A percentile compares a stretch with the other conserved stretches of the same genome.
phyloP scores from a whole-genome alignment of 2,797 vertebrate genomes.

The Aulostomus chinensis region DNA sequence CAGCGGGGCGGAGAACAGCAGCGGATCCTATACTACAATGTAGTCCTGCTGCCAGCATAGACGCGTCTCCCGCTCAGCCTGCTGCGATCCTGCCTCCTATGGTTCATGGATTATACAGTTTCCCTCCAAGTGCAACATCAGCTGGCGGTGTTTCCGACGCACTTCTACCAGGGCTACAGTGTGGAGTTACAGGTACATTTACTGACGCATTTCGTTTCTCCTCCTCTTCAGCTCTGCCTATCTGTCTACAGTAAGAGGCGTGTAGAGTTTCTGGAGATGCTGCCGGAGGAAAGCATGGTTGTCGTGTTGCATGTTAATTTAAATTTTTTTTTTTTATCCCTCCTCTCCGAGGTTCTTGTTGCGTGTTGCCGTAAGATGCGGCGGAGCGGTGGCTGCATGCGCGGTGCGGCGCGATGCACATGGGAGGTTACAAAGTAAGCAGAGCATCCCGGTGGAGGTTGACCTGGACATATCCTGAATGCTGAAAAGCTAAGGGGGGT shows the following conservation, averaged over 20 bases:
- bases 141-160: slow-evolving; percentile 75
- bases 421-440: slow-evolving; percentile 18
- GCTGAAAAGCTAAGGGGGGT: neutral
- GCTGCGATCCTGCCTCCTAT: slow-evolving; percentile 37
- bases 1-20: slow-evolving; percentile 70
- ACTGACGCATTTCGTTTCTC: neutral
- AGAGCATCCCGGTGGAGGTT: slow-evolving; percentile 4
- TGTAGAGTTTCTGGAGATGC: slow-evolving; percentile 35
- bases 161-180: slow-evolving; percentile 75
- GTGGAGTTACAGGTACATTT: slow-evolving; percentile 82
- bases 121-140: slow-evolving; percentile 82
- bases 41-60: slow-evolving; percentile 59
- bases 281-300: slow-evolving; percentile 20
- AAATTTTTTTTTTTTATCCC: too few relatives aligned
- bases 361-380: slow-evolving; percentile 15
- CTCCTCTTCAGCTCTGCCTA: neutral
- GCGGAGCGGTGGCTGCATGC: slow-evolving; percentile 1
- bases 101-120: slow-evolving; percentile 82
- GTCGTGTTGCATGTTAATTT: slow-evolving; percentile 56
- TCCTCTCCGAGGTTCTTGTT: slow-evolving; percentile 29
- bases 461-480: slow-evolving; percentile 1
- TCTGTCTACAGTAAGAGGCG: neutral
- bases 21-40: slow-evolving; percentile 64
- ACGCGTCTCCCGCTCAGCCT: slow-evolving; percentile 53
- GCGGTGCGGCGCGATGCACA: neutral